Evolutionary conservation across 2,888 invertebrate species (phyloP), one percentile per base, ranked within the genome.

Genomic region (Ischnus inquisitorius): DNA sequence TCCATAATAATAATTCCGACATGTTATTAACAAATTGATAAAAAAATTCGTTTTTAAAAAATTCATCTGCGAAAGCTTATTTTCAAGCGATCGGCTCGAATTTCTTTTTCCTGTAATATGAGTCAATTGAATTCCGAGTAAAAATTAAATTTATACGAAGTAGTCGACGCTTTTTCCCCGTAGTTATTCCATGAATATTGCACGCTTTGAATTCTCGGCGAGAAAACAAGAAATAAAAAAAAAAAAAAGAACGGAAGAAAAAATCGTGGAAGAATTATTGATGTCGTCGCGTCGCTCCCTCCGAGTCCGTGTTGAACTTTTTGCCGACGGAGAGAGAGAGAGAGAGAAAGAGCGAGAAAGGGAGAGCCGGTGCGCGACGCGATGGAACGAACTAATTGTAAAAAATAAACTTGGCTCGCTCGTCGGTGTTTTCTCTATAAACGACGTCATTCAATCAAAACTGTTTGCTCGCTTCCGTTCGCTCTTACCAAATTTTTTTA

Each of bases 391-490:
- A 72, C 54, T 71, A 71, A 54, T 54, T 71, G 39, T 60, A 54
- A 72, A 60, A 60, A 72, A 57, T 39, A 39, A 71, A 71, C 54
- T 72, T 72, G 51, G 43, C 57, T 25, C 57, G 71, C 57, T 54
- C 22, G 22, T 57, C 16, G 54, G 54, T n/a, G 46, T 39, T 57
- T 43, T 43, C 57, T 16, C 16, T 22, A 64, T 43, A 57, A 57
- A 41, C 41, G 57, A n/a, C 25, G 57, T 25, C 43, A 41, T 69
- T 34, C 22, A 72, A 72, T 60, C 12, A 57, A 60, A 43, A 60
- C 41, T 28, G 25, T 39, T 69, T 57, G 54, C 54, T 54, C 54
- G 54, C 19, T 19, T 54, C 16, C 10, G 19, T 54, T 54, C 10
- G 10, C 19, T 12, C 19, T 54, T 22, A n/a, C n/a, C n/a, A n/a